Evolutionary conservation across 2,113 vertebrate species (phyloP).

Genomic region (Rhea pennata): DNA sequence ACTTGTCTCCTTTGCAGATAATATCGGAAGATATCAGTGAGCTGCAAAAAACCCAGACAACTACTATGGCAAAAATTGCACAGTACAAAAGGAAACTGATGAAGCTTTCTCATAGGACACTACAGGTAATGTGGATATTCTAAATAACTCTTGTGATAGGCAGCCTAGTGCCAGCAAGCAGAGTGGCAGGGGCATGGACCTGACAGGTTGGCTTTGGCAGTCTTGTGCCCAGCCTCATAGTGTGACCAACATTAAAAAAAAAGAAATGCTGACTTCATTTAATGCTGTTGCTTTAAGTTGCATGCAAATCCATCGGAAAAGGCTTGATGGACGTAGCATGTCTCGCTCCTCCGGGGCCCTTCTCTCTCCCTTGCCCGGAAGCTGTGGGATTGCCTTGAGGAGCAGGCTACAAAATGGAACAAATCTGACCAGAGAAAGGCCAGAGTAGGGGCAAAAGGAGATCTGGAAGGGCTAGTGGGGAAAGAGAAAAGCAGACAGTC

Average conservation of each 20-base stretch:
- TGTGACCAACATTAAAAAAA: fast-evolving
- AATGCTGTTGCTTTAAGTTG: not conserved
- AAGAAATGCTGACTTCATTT: not conserved
- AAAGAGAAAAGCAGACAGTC: not conserved
- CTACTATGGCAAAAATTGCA: conserved; percentile 95
- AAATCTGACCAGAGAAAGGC: not conserved
- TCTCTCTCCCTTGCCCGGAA: not conserved
- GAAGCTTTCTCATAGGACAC: conserved; percentile 93
- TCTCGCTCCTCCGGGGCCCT: not conserved
- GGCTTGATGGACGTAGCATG: not conserved
- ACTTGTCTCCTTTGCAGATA: conserved; percentile 79
- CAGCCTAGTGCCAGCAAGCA: not conserved
- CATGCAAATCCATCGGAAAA: not conserved
- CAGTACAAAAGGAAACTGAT: conserved; percentile 98
- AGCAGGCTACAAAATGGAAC: not conserved
- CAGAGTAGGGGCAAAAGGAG: not conserved
- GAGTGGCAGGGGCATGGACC: not conserved
- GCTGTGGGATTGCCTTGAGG: not conserved
- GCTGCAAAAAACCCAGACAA: conserved; percentile 96
- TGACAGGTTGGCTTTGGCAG: not conserved
- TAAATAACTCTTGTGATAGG: not conserved
- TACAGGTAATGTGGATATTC: conserved; percentile 82
- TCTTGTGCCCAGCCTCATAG: too few relatives aligned
- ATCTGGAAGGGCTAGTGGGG: not conserved
- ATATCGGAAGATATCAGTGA: conserved; percentile 96